Percentiles rank a stretch among this genome's conserved stretches.
Evolutionary conservation across 2,888 invertebrate species (phyloP).

Genomic region (Cephus pygmeus): DNA sequence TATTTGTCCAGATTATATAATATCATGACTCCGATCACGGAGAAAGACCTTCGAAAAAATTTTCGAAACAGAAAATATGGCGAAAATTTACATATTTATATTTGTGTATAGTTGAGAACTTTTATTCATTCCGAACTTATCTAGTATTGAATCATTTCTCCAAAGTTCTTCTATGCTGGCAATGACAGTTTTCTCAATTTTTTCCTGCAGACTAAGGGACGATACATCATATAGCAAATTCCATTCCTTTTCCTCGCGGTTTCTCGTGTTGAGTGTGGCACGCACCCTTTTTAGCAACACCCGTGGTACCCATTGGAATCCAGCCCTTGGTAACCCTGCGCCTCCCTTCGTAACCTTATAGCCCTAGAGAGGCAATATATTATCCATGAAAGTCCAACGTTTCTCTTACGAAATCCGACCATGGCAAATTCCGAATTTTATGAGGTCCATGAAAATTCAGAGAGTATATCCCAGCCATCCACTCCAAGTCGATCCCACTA

Average conservation of each 20-base stretch:
- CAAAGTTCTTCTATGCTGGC: not conserved
- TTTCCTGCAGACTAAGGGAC: conserved; percentile 2
- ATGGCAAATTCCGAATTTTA: not conserved
- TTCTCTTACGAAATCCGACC: not conserved
- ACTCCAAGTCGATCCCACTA: not conserved
- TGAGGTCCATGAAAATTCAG: not conserved
- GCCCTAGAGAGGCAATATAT: not conserved
- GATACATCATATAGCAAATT: not conserved
- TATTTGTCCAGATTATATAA: not conserved
- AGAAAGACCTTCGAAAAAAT: not conserved
- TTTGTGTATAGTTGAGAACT: not conserved
- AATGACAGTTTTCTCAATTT: not conserved
- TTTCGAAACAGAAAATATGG: not conserved
- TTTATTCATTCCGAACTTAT: not conserved
- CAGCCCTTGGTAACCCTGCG: not conserved
- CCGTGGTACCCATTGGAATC: not conserved
- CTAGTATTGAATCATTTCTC: not conserved
- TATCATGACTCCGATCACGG: not conserved
- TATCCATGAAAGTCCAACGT: not conserved
- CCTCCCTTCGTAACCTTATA: not conserved
- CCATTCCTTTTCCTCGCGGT: not conserved
- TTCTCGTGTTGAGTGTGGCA: not conserved
- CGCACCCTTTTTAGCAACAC: not conserved
- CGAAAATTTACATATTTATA: not conserved
- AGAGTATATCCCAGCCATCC: not conserved